Evolutionary conservation across 2,113 vertebrate genomes (phyloP).

Genomic region (Xenopus borealis): DNA sequence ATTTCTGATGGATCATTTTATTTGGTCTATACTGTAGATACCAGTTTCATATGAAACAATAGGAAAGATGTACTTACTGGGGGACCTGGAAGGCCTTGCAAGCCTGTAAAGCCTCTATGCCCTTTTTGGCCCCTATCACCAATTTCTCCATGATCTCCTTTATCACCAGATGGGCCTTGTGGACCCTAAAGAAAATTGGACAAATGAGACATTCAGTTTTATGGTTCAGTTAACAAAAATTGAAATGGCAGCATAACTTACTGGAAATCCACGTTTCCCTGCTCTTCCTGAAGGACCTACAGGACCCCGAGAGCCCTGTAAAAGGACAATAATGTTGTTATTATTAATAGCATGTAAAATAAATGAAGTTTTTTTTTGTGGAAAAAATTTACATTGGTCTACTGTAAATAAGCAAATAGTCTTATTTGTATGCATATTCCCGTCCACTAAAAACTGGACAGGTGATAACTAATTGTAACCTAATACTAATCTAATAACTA

Average conservation of each 20-base stretch:
- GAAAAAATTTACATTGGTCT: no score
- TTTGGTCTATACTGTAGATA: no score
- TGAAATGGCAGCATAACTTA: conserved; percentile 58
- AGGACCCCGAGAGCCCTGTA: conserved; percentile 89
- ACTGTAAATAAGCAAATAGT: no score
- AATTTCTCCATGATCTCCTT: conserved; percentile 91
- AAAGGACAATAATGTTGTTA: conserved; percentile 13
- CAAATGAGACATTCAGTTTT: not conserved
- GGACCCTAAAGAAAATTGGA: conserved; percentile 75
- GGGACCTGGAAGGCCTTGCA: conserved; percentile 95
- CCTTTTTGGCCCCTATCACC: conserved; percentile 96
- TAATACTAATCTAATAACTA: no score
- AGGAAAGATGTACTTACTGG: conserved; percentile 74
- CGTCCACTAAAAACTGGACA: no score
- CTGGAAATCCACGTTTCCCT: conserved; percentile 88
- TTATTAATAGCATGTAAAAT: no score
- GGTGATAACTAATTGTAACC: no score
- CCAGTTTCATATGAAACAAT: not conserved
- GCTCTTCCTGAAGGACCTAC: conserved; percentile 88
- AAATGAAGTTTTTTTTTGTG: no score
- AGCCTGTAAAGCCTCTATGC: conserved; percentile 91
- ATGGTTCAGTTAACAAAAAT: not conserved
- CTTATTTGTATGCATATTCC: no score
- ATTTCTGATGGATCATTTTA: no score
- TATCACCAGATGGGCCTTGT: conserved; percentile 96